Percentiles rank a stretch among this genome's conserved stretches.
phyloP scores from a whole-genome alignment of 2,797 vertebrate species.

The Hirundo rustica region DNA sequence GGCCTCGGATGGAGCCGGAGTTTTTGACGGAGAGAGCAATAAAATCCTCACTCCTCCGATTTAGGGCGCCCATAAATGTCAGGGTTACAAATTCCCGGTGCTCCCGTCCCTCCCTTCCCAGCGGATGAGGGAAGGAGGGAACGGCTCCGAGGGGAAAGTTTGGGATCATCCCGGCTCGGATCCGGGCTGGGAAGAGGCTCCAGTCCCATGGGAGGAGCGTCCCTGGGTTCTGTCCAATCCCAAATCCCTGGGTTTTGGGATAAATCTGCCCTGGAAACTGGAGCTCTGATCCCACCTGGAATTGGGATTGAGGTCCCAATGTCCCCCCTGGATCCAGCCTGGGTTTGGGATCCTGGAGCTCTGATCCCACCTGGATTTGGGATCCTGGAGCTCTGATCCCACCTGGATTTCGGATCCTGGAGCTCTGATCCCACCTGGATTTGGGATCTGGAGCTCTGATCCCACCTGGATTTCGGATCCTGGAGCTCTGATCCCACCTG shows the following conservation, averaged over 20 bases:
- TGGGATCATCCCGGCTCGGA: background rate
- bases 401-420: background rate
- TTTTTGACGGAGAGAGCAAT: slow-evolving; percentile 79
- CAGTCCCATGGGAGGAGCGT: rapidly evolving
- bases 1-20: slow-evolving; percentile 71
- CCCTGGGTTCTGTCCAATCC: background rate
- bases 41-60: slow-evolving; percentile 74
- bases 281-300: background rate
- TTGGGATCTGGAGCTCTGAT: rapidly evolving
- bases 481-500: rapidly evolving
- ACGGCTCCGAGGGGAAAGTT: rapidly evolving
- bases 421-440: background rate
- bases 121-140: background rate
- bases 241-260: background rate
- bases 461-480: background rate
- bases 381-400: rapidly evolving
- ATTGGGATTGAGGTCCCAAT: no score
- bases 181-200: background rate
- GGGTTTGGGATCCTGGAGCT: no score
- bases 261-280: no score
- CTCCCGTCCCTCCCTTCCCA: background rate
- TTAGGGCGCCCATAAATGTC: slow-evolving; percentile 73
- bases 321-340: no score
- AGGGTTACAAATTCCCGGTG: slow-evolving; percentile 49
- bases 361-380: background rate